Evolutionary conservation across 2,113 vertebrate genomes (phyloP), one percentile per base, ranked within the genome.

Genomic region (Dryoscopus gambensis): DNA sequence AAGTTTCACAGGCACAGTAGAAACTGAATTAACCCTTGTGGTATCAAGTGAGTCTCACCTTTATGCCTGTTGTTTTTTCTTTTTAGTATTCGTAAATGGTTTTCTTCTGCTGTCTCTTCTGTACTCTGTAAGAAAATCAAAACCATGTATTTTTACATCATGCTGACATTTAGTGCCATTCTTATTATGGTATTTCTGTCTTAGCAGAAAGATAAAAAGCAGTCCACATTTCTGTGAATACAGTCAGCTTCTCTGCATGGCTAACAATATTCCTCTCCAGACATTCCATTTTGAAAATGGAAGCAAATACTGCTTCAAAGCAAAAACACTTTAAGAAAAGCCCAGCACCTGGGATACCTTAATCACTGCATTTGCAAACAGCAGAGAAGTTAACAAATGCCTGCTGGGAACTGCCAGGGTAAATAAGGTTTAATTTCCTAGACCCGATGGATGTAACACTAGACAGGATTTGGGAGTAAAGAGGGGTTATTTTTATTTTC

Each of bases 21-120:
- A 86, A 77, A 52, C 46, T 27, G 63, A 68, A 68, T 44, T 68
- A 59, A 59, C 37, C 11, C 16, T 77, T 37, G 33, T 52, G 46
- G 27, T 52, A 44, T 15, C 53, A 52, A 65, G 53, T 0, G 9
- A 78, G 30, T n/a, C 84, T 12, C 63, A 97, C 97, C 97, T 97
- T 97, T 97, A 67, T 95, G 95, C 47, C 79, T 92, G 55, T 85
- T 93, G 40, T 70, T 95, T 57, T 96, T 97, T 27, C 92, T 93
- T 77, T 82, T 95, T 11, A 90, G 31, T 59, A 90, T 82, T 35
- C 2, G 39, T 57, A 97, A 79, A 56, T 49, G 63, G 24, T 95
- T 81, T 57, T 97, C 96, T 71, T 84, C 92, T 84, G 88, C 62
- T 24, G 44, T 68, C 42, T 96, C 93, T 39, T 96, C 92, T 78